These are phyloP conservation scores for Halyomorpha halys DNA, from an alignment of 1,140 invertebrate species.

Conservation along the genomic window DNA sequence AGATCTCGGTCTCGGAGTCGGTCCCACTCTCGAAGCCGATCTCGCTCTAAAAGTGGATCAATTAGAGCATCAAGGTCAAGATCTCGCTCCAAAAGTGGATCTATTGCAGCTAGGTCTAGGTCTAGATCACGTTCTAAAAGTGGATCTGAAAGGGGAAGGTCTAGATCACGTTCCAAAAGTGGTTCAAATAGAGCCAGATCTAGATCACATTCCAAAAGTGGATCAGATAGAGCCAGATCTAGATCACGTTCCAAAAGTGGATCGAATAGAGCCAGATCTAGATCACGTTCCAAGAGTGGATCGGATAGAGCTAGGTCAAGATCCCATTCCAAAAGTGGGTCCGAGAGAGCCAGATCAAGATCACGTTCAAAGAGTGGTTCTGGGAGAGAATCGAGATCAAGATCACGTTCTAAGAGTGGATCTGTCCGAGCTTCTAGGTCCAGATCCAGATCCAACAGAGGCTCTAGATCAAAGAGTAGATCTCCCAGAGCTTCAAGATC, in stretches of 20 bases:
- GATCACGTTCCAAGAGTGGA: conserved; percentile 25
- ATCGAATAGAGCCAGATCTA: conserved; percentile 34
- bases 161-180: conserved; percentile 24
- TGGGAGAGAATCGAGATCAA: conserved; percentile 33
- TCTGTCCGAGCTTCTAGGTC: conserved; percentile 24
- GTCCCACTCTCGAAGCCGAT: conserved; percentile 33
- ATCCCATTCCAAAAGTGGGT: conserved; percentile 26
- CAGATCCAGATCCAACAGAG: conserved; percentile 32
- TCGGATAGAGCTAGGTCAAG: conserved; percentile 21
- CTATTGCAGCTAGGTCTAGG: conserved; percentile 28
- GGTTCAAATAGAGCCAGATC: conserved; percentile 16
- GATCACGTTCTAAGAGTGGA: conserved; percentile 20
- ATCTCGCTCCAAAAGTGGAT: conserved; percentile 28
- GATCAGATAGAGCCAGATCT: conserved; percentile 24
- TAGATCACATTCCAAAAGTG: conserved; percentile 30
- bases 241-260: conserved; percentile 31
- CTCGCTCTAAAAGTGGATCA: conserved; percentile 19
- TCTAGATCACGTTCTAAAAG: conserved; percentile 29
- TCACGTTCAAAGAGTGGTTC: conserved; percentile 30
- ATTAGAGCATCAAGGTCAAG: conserved; percentile 31
- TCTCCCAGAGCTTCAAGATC: conserved; percentile 33
- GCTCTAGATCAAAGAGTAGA: conserved; percentile 20
- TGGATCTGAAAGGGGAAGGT: conserved; percentile 22
- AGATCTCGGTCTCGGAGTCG: conserved; percentile 35
- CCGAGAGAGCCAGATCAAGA: conserved; percentile 28